A percentile compares a stretch with the other conserved stretches of the same genome.
phyloP scores from a whole-genome alignment of 2,113 vertebrate genomes.

The Phrynosoma platyrhinos region DNA sequence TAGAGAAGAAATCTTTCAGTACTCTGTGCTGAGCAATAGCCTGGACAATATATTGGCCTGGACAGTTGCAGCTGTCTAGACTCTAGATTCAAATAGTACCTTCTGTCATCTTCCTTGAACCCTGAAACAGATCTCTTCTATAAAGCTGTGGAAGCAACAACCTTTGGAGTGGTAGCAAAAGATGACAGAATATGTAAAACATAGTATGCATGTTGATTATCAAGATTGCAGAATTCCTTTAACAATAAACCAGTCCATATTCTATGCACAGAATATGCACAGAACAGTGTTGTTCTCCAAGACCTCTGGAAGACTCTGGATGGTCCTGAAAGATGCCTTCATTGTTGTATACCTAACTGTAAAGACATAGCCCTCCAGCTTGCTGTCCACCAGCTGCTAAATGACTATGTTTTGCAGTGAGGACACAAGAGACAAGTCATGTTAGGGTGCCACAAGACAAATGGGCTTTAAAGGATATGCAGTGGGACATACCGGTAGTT shows the following conservation, averaged over 20 bases:
- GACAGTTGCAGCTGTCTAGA: background rate
- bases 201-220: background rate
- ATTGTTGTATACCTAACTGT: too few relatives aligned
- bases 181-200: background rate
- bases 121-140: background rate
- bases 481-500: too few relatives aligned
- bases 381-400: too few relatives aligned
- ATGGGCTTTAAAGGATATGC: too few relatives aligned
- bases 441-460: too few relatives aligned
- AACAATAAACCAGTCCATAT: background rate
- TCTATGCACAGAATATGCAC: background rate
- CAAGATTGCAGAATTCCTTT: background rate
- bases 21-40: background rate
- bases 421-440: too few relatives aligned
- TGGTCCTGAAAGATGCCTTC: too few relatives aligned
- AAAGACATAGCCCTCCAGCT: too few relatives aligned
- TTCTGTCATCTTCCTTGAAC: background rate
- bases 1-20: background rate
- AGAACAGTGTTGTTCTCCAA: too few relatives aligned
- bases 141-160: too few relatives aligned
- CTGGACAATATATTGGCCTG: background rate
- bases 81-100: background rate
- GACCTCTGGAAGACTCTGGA: too few relatives aligned
- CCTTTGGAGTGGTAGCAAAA: background rate
- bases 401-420: too few relatives aligned